phyloP scores from a whole-genome alignment of 2,113 vertebrate genomes.

The Toxostoma redivivum region DNA sequence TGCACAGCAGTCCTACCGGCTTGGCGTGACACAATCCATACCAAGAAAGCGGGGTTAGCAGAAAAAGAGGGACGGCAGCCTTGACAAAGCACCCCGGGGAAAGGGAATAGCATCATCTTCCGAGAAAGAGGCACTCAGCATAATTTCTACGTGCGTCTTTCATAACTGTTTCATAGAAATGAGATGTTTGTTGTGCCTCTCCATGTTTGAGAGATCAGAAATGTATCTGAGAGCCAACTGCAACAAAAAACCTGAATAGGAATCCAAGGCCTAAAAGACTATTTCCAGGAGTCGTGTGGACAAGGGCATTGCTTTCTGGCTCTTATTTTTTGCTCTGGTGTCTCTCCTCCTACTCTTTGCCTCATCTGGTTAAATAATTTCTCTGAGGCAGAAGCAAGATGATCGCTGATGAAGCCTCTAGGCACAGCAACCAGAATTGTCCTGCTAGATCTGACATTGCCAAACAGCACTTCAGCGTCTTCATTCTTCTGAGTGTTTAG shows the following conservation, averaged over 20 bases:
- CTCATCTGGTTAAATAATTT: neutral
- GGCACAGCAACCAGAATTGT: neutral
- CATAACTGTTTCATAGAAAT: neutral
- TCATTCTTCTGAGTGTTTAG: neutral
- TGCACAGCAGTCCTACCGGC: accelerated
- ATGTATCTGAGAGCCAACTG: neutral
- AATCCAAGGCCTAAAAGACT: neutral
- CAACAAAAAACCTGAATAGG: neutral
- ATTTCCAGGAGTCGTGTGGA: neutral
- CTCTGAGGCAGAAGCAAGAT: neutral
- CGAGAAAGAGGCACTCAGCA: neutral
- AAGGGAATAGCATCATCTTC: neutral
- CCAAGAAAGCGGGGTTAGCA: accelerated
- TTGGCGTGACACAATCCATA: too few species aligned
- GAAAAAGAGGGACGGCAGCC: neutral
- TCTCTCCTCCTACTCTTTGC: neutral
- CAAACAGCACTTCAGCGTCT: neutral
- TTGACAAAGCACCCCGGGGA: neutral
- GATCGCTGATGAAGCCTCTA: neutral
- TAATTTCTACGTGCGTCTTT: neutral
- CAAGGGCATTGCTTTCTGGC: neutral
- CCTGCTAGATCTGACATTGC: neutral
- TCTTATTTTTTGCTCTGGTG: neutral
- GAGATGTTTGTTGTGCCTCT: neutral
- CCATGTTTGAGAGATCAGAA: neutral